Evolutionary conservation across 2,888 invertebrate species (phyloP).

Genomic region (Megamerina dolium): DNA sequence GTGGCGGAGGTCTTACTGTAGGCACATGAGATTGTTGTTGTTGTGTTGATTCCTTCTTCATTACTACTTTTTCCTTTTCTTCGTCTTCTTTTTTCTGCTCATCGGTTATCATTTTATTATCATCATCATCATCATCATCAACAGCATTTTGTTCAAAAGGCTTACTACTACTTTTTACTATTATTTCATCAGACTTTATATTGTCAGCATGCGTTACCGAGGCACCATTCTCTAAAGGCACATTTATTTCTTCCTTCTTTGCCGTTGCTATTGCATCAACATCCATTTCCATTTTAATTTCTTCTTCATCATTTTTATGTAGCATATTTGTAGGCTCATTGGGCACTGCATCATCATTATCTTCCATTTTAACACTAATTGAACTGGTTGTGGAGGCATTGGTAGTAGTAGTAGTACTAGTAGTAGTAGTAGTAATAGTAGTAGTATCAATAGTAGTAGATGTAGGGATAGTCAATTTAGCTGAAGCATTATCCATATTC

Average conservation of each 20-base stretch:
- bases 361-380: not conserved
- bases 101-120: slow-evolving; percentile 9
- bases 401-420: not conserved
- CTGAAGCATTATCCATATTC: no score
- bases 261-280: not conserved
- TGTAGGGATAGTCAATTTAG: not conserved
- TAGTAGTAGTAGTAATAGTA: slow-evolving; percentile 6
- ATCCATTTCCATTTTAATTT: slow-evolving; percentile 19
- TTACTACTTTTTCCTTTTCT: slow-evolving; percentile 1
- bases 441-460: slow-evolving; percentile 3
- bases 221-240: no score
- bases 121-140: slow-evolving; percentile 18
- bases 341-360: not conserved
- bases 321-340: slow-evolving; percentile 1
- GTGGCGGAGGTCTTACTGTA: no score
- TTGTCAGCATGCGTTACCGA: not conserved
- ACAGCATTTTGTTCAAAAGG: not conserved
- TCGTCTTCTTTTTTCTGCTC: slow-evolving; percentile 8
- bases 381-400: not conserved
- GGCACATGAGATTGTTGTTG: no score
- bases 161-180: not conserved
- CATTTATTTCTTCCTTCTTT: not conserved
- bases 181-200: not conserved
- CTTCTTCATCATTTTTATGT: slow-evolving; percentile 5
- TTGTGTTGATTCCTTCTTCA: not conserved